Conservation (phyloP, 2,888 invertebrate species). For the Hypena proboscidalis region DNA sequence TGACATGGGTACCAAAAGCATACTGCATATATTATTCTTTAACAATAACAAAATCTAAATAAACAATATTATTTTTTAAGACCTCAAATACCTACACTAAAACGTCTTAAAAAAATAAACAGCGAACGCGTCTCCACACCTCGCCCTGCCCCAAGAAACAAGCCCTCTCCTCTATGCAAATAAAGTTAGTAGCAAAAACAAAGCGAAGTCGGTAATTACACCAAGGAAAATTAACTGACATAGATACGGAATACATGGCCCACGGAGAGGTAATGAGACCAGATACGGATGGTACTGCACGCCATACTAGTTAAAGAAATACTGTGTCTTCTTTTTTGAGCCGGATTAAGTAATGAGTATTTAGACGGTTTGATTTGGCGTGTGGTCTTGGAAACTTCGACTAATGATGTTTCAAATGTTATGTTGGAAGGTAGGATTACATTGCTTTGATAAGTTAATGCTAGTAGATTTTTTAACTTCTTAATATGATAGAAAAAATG, state of each 20-base stretch:
- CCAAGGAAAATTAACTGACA: conserved; percentile 83
- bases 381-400: too few species aligned
- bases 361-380: conserved; percentile 2
- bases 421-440: too few species aligned
- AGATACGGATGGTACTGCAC: conserved; percentile 71
- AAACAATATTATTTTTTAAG: too few species aligned
- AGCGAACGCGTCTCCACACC: conserved; percentile 47
- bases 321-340: conserved; percentile 27
- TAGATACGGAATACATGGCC: conserved; percentile 75
- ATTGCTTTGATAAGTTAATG: too few species aligned
- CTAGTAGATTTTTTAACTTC: too few species aligned
- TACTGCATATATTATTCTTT: too few species aligned
- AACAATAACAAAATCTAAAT: too few species aligned
- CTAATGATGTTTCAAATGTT: too few species aligned
- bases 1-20: too few species aligned
- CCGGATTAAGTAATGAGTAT: conserved; percentile 35
- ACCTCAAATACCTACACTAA: background rate
- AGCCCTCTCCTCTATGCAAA: conserved; percentile 78
- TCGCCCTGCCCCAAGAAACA: conserved; percentile 47
- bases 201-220: conserved; percentile 83
- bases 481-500: too few species aligned
- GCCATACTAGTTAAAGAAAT: conserved; percentile 54
- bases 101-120: conserved; percentile 3
- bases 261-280: conserved; percentile 72
- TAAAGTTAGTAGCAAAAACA: conserved; percentile 84